Conservation (phyloP, 2,888 invertebrate species). For the Dasysyrphus tricinctus region DNA sequence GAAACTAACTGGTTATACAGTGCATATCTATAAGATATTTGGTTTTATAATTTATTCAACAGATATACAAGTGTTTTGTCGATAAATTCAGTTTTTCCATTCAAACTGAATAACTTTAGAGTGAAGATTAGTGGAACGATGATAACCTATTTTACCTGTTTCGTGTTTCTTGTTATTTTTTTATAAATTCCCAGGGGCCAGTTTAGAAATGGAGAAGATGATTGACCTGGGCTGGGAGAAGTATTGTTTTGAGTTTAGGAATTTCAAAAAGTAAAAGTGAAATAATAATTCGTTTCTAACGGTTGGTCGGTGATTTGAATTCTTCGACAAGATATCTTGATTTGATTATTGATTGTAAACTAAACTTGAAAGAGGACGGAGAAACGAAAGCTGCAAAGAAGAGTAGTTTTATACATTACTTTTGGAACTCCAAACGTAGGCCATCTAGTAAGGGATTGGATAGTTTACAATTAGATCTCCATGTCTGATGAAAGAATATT, state of each 20-base stretch:
- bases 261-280: constrained; percentile 17
- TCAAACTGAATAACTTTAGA: neutral
- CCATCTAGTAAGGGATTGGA: no score
- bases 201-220: constrained; percentile 43
- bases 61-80: neutral
- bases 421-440: no score
- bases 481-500: no score
- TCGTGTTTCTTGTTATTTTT: neutral
- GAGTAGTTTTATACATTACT: no score
- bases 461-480: no score
- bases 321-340: no score
- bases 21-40: neutral
- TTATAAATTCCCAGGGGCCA: neutral
- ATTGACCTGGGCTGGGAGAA: constrained; percentile 12
- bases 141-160: constrained; percentile 18
- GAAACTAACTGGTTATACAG: neutral
- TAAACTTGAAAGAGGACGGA: no score
- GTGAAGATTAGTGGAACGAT: neutral
- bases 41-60: constrained; percentile 4
- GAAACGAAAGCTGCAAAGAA: no score
- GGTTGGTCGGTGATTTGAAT: neutral
- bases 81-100: constrained; percentile 1
- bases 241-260: constrained; percentile 1
- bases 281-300: neutral
- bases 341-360: no score